These are phyloP conservation scores for Pomacea maculata DNA, from an alignment of 1,140 invertebrate genomes.

Conservation along the genomic window DNA sequence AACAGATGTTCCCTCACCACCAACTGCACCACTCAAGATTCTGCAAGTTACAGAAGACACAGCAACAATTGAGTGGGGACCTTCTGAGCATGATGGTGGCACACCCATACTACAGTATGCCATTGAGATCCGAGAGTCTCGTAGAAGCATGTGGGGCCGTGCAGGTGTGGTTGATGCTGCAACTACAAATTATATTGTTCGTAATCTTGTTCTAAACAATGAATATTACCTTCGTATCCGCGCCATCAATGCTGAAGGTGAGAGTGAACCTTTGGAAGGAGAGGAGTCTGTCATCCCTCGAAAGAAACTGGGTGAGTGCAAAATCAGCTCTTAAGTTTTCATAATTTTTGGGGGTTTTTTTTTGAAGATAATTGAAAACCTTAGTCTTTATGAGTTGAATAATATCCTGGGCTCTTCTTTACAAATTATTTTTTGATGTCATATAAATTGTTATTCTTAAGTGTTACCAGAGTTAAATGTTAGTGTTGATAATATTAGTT, in stretches of 20 bases:
- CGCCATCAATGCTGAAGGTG: constrained; percentile 88
- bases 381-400: too few relatives aligned
- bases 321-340: neutral
- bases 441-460: too few relatives aligned
- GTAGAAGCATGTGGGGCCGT: constrained; percentile 75
- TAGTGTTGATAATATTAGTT: too few relatives aligned
- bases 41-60: constrained; percentile 92
- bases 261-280: constrained; percentile 78
- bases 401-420: too few relatives aligned
- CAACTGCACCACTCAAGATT: constrained; percentile 92
- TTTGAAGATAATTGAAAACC: too few relatives aligned
- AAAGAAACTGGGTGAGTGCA: constrained; percentile 42
- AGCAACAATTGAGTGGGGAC: constrained; percentile 90
- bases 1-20: constrained; percentile 84
- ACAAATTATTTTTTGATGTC: too few relatives aligned
- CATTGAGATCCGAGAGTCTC: constrained; percentile 90
- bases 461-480: too few relatives aligned
- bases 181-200: constrained; percentile 71
- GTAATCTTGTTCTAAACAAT: constrained; percentile 77
- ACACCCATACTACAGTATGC: constrained; percentile 93
- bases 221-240: constrained; percentile 93
- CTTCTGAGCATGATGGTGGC: constrained; percentile 93
- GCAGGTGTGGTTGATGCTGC: constrained; percentile 72
- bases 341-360: neutral
- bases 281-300: constrained; percentile 75